phyloP scores from a whole-genome alignment of 2,113 vertebrate genomes.

The Python bivittatus region DNA sequence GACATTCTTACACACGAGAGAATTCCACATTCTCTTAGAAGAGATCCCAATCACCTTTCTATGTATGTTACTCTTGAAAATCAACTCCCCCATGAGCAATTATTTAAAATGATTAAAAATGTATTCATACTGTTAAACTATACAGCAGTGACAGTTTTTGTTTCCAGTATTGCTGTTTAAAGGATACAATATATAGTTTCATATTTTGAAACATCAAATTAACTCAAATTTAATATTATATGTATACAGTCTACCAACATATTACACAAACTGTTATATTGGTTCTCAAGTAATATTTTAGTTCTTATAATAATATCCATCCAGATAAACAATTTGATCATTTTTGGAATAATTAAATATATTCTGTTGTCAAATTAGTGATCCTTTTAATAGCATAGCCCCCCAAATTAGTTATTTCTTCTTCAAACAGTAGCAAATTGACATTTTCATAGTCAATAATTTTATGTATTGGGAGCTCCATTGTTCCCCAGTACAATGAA shows the following conservation, averaged over 20 bases:
- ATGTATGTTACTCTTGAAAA: background rate
- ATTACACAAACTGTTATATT: background rate
- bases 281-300: background rate
- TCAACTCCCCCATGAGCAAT: background rate
- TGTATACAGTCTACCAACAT: background rate
- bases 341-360: background rate
- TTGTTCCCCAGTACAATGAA: background rate
- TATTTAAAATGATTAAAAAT: background rate
- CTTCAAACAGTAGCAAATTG: background rate
- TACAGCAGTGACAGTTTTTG: background rate
- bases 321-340: background rate
- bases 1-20: background rate
- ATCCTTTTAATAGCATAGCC: background rate
- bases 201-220: background rate
- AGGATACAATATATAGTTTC: background rate
- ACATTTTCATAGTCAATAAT: background rate
- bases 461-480: background rate
- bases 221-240: background rate
- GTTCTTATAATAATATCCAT: background rate
- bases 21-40: background rate
- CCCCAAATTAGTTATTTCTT: background rate
- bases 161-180: background rate
- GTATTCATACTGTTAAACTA: background rate
- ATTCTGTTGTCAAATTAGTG: background rate
- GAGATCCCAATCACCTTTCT: background rate